Evolutionary conservation across 1,140 invertebrate species (phyloP), one percentile per base, ranked within the genome.

Genomic region (Microplitis demolitor): DNA sequence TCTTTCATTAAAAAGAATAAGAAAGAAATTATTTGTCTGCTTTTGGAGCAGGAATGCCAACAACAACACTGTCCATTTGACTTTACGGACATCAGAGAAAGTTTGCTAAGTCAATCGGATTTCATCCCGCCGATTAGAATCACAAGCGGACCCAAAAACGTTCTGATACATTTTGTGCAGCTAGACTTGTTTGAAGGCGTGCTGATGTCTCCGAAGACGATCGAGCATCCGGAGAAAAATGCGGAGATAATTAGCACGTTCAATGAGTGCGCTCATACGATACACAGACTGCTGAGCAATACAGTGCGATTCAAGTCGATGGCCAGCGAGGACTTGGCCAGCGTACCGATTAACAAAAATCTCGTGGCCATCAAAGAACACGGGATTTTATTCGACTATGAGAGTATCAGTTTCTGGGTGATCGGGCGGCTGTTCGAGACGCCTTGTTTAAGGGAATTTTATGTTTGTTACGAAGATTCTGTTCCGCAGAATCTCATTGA

Each of bases 401-500:
- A 86, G 60, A 83, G 84, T 74, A 66, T 74, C 45, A 77, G 73
- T 8, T 85, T 83, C 69, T 86, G 86, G 86, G 81, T 87, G 13
- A 79, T 85, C 83, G 93, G 92, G 33, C 87, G 93, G 45, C 83
- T 95, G 9, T 93, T 94, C 79, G 91, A 90, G 70, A 89, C 89
- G 61, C 93, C 93, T 0, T 89, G 92, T 77, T 88, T 90, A 8
- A 89, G 91, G 78, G 93, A 95, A 82, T 85, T 95, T 0, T 96
- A 95, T 79, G 88, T 95, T 35, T 95, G 94, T 83, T 94, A 94
- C 82, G 89, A 93, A 73, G 93, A 95, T 72, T 90, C 90, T 54
- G 89, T 93, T 5, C 92, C 93, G 0, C 93, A 95, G 83, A 95
- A 95, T 88, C 88, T 95, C 68, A 90, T 94, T 5, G 94, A 95